Evolutionary conservation across 2,888 invertebrate genomes (phyloP).

Genomic region (Sepiola atlantica): DNA sequence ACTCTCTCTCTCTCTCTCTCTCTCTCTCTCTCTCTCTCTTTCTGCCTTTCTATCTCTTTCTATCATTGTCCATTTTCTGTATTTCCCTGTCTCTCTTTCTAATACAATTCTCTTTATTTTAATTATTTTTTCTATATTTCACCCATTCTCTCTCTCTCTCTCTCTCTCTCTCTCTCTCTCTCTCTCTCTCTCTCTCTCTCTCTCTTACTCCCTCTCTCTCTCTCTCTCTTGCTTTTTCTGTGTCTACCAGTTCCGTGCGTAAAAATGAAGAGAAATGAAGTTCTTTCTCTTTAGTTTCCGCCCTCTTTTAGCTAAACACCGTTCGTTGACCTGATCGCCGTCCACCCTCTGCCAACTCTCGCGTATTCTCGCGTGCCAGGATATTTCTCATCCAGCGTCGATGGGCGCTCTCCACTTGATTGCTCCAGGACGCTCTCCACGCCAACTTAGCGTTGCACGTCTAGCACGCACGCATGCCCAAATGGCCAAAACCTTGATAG

Average conservation of each 20-base stretch:
- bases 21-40: no score
- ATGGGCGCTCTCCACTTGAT: conserved; percentile 8
- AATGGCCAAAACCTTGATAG: not conserved
- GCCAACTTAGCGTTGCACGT: not conserved
- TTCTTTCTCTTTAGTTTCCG: not conserved
- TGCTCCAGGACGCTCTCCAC: conserved; percentile 9
- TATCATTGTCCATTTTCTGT: no score
- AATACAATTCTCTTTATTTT: no score
- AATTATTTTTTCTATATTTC: no score
- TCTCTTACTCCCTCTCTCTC: not conserved
- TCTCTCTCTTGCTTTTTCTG: not conserved
- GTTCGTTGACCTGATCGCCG: not conserved
- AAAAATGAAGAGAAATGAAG: not conserved
- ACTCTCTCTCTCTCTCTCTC: no score
- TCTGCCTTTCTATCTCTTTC: no score
- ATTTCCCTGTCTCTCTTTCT: no score
- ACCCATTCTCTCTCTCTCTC: not conserved
- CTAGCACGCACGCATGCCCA: conserved; percentile 8
- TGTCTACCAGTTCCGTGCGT: not conserved
- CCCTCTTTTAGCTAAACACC: not conserved
- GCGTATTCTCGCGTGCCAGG: not conserved
- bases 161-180: not conserved
- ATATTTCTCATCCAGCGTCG: not conserved
- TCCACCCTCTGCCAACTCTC: conserved; percentile 32
- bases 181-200: not conserved